These are phyloP conservation scores for Troides helena DNA, from an alignment of 2,888 invertebrate genomes.

Conservation along the genomic window DNA sequence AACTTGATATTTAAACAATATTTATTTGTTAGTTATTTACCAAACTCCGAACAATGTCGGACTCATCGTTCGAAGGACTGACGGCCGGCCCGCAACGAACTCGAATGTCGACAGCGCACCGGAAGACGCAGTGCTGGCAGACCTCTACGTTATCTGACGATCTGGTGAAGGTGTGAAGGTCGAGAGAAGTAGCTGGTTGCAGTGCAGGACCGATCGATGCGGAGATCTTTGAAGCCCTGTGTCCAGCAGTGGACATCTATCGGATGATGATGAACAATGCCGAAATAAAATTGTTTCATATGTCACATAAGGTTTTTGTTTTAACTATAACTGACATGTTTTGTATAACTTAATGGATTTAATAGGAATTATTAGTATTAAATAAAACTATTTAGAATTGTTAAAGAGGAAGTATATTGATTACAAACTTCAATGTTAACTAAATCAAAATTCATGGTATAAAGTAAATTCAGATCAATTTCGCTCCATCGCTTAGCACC, in stretches of 20 bases:
- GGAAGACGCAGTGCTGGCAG: too few relatives aligned
- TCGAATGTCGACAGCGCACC: too few relatives aligned
- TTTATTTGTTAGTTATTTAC: conserved; percentile 17
- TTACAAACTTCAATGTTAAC: conserved; percentile 52
- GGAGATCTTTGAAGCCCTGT: too few relatives aligned
- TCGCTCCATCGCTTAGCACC: conserved; percentile 54
- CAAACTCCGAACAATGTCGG: not conserved
- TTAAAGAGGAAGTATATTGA: conserved; percentile 65
- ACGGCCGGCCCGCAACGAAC: too few relatives aligned
- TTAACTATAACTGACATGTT: not conserved
- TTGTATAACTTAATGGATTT: not conserved
- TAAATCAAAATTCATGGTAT: conserved; percentile 38
- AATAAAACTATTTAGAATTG: conserved; percentile 45
- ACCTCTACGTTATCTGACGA: too few relatives aligned
- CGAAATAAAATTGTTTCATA: conserved; percentile 23
- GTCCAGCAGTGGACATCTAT: too few relatives aligned
- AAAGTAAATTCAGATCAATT: conserved; percentile 32
- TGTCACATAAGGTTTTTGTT: conserved; percentile 12
- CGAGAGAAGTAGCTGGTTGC: too few relatives aligned
- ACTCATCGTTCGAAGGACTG: too few relatives aligned
- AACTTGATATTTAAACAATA: not conserved
- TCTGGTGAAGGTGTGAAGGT: too few relatives aligned
- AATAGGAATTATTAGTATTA: conserved; percentile 2
- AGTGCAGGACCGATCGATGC: too few relatives aligned
- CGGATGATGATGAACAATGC: not conserved